Evolutionary conservation across 2,113 vertebrate genomes (phyloP).

Genomic region (Corvus cornix): DNA sequence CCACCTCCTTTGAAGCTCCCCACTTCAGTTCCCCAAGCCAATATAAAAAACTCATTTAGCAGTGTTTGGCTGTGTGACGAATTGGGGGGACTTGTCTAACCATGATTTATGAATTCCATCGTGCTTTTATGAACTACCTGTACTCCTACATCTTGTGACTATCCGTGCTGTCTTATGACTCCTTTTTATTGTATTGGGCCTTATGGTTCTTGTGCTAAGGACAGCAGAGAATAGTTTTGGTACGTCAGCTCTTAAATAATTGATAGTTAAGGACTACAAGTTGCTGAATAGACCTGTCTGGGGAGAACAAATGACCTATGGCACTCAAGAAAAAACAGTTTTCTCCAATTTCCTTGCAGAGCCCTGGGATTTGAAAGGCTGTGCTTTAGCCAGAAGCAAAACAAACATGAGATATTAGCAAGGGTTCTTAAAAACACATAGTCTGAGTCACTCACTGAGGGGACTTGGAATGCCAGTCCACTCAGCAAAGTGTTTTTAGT

Average conservation of each 20-base stretch:
- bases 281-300: conserved; percentile 21
- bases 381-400: conserved; percentile 1
- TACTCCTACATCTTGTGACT: neutral
- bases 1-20: neutral
- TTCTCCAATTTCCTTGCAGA: conserved; percentile 21
- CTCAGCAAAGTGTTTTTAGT: neutral
- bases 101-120: conserved; percentile 58
- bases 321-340: neutral
- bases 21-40: neutral
- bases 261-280: conserved; percentile 47
- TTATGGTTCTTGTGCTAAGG: conserved; percentile 2
- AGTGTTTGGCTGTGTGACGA: neutral
- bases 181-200: conserved; percentile 41
- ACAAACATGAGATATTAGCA: neutral
- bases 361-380: neutral
- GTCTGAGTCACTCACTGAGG: neutral
- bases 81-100: conserved; percentile 30
- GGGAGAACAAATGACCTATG: conserved; percentile 13
- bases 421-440: neutral
- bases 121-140: conserved; percentile 51
- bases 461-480: neutral
- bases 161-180: neutral
- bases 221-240: conserved; percentile 19
- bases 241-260: conserved; percentile 44
- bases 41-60: conserved; percentile 56